Evolutionary conservation across 2,888 invertebrate species (phyloP).

Genomic region (Myopa tessellatipennis): DNA sequence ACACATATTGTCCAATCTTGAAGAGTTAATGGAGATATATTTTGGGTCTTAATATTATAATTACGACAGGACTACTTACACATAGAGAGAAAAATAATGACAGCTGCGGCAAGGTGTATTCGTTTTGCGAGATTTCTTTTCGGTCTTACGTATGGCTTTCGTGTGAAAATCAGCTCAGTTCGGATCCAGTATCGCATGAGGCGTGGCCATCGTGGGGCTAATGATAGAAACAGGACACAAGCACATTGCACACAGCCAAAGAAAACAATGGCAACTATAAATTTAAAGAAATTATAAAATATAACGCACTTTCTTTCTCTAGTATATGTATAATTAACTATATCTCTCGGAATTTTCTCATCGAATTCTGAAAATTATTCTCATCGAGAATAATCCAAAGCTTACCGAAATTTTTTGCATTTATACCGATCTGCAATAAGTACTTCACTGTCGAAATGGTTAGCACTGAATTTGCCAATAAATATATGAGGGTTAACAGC

Average conservation of each 20-base stretch:
- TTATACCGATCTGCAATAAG: constrained; percentile 57
- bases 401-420: constrained; percentile 64
- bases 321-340: background rate
- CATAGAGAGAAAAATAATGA: constrained; percentile 54
- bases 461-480: constrained; percentile 51
- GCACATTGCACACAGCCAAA: constrained; percentile 57
- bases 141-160: constrained; percentile 57
- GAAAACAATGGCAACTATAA: constrained; percentile 61
- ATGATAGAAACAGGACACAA: constrained; percentile 57
- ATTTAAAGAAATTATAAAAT: background rate
- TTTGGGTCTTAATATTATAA: background rate
- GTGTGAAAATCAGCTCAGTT: constrained; percentile 60
- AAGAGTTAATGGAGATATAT: background rate
- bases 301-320: too few species aligned
- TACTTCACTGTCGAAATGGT: constrained; percentile 50
- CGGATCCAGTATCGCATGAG: constrained; percentile 62
- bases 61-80: background rate
- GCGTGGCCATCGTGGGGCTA: constrained; percentile 62
- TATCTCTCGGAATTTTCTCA: too few species aligned
- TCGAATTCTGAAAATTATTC: background rate
- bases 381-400: background rate
- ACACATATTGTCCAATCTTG: too few species aligned
- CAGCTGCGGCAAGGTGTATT: constrained; percentile 54
- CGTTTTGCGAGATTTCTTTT: constrained; percentile 54
- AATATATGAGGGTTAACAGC: constrained; percentile 51